These are phyloP conservation scores for Mellilla xanthometata DNA, from an alignment of 2,888 invertebrate species.

Conservation along the genomic window DNA sequence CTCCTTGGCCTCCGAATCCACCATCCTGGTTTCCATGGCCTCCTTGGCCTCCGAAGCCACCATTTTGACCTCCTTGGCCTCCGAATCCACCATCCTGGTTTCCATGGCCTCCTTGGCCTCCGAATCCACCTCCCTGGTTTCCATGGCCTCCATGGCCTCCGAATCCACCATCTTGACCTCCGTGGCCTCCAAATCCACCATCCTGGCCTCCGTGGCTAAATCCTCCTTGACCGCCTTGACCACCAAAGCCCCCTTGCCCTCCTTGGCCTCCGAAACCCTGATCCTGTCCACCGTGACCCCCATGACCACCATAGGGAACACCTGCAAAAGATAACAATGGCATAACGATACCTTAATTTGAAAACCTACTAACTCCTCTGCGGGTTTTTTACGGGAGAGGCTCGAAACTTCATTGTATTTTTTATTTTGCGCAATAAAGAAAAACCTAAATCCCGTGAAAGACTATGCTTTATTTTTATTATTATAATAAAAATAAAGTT, in stretches of 20 bases:
- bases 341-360: too few species aligned
- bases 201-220: constrained; percentile 15
- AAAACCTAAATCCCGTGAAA: too few species aligned
- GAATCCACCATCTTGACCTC: constrained; percentile 3
- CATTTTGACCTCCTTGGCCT: constrained; percentile 13
- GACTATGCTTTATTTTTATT: too few species aligned
- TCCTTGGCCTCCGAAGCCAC: constrained; percentile 10
- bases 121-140: constrained; percentile 12
- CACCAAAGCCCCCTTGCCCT: constrained; percentile 1
- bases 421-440: too few species aligned
- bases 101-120: constrained; percentile 10
- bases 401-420: too few species aligned
- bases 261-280: constrained; percentile 3
- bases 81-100: constrained; percentile 15
- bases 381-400: too few species aligned
- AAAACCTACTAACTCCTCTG: too few species aligned
- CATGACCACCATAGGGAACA: background rate
- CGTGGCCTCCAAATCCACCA: constrained; percentile 10
- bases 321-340: too few species aligned
- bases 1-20: constrained; percentile 10
- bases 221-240: constrained; percentile 8
- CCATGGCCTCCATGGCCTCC: constrained; percentile 20
- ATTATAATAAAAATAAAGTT: too few species aligned
- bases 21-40: constrained; percentile 18
- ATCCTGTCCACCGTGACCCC: constrained; percentile 11